Evolutionary conservation across 2,797 vertebrate genomes (phyloP).

Genomic region (Micromesistius poutassou): DNA sequence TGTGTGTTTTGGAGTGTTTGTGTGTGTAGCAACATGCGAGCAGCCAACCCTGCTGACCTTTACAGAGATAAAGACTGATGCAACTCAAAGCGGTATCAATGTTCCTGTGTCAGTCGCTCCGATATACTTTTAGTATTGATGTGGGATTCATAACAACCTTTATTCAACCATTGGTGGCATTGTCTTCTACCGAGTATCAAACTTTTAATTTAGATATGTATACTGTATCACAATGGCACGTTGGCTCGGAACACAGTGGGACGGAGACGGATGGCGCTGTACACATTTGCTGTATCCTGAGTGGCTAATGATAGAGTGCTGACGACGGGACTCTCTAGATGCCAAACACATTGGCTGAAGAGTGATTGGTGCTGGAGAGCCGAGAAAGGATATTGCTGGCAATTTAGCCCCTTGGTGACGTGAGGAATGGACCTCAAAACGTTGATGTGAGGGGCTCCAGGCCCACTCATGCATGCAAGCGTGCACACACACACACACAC

Average conservation of each 20-base stretch:
- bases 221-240: too few species aligned
- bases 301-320: slow-evolving; percentile 13
- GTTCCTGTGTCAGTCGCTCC: background rate
- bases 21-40: background rate
- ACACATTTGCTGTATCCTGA: background rate
- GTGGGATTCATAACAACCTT: background rate
- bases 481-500: slow-evolving; percentile 1
- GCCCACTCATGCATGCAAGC: too few species aligned
- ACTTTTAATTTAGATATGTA: too few species aligned
- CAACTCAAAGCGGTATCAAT: background rate
- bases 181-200: too few species aligned
- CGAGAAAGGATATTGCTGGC: slow-evolving; percentile 43
- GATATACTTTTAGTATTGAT: background rate
- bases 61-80: background rate
- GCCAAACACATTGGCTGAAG: slow-evolving; percentile 41
- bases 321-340: slow-evolving; percentile 52
- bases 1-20: background rate
- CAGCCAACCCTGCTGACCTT: background rate
- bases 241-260: background rate
- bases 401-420: slow-evolving; percentile 27
- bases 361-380: slow-evolving; percentile 39
- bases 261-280: background rate
- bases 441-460: background rate
- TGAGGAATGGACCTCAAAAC: background rate
- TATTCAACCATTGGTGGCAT: background rate